phyloP scores from a whole-genome alignment of 2,888 invertebrate genomes.

The Drosophila heteroneura region DNA sequence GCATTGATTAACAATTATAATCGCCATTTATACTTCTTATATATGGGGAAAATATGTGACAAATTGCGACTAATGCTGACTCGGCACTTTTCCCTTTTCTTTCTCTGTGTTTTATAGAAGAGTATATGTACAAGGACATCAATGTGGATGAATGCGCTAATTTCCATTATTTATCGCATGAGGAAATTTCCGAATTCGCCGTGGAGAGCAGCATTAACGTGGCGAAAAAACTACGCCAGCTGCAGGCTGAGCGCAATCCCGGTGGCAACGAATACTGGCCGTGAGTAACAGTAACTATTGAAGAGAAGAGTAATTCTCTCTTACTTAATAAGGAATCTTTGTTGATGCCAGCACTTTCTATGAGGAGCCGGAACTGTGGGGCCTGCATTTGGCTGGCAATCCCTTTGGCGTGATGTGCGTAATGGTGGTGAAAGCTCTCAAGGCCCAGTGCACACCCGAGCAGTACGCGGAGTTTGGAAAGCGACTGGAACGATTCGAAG shows the following conservation, averaged over 20 bases:
- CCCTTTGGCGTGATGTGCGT: slow-evolving; percentile 91
- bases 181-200: slow-evolving; percentile 69
- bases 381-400: slow-evolving; percentile 72
- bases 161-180: slow-evolving; percentile 70
- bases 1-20: not conserved
- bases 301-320: not conserved
- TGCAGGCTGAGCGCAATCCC: slow-evolving; percentile 89
- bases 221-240: slow-evolving; percentile 89
- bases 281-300: slow-evolving; percentile 65
- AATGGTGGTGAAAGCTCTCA: slow-evolving; percentile 95
- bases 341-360: slow-evolving; percentile 46
- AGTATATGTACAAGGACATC: slow-evolving; percentile 55
- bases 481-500: slow-evolving; percentile 91
- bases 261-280: slow-evolving; percentile 82
- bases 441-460: slow-evolving; percentile 94
- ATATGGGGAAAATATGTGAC: not conserved
- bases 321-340: not conserved
- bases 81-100: slow-evolving; percentile 18
- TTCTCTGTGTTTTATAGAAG: slow-evolving; percentile 28
- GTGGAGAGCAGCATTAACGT: slow-evolving; percentile 83
- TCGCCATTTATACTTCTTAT: not conserved
- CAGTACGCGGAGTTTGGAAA: slow-evolving; percentile 95
- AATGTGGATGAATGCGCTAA: slow-evolving; percentile 39
- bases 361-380: slow-evolving; percentile 58
- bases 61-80: slow-evolving; percentile 50